Conservation (phyloP, 1,140 invertebrate species). For the Pogonus chalceus region DNA sequence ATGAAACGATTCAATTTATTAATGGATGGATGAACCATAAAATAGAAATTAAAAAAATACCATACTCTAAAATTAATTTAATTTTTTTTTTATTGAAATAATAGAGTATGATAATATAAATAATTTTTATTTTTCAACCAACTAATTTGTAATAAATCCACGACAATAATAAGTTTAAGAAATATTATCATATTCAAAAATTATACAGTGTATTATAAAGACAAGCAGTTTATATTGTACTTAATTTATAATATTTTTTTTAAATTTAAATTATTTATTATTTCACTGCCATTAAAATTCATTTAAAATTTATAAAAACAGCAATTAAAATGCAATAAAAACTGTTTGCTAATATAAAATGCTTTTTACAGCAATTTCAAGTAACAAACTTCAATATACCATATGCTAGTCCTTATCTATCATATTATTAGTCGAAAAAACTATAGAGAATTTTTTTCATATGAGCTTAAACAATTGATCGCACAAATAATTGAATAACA, state of each 20-base stretch:
- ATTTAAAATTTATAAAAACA: too few relatives aligned
- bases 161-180: slow-evolving; percentile 4
- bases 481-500: neutral
- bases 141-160: too few relatives aligned
- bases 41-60: too few relatives aligned
- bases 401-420: neutral
- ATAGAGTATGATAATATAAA: neutral
- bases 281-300: too few relatives aligned
- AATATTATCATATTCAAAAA: too few relatives aligned
- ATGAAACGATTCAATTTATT: too few relatives aligned
- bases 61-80: too few relatives aligned
- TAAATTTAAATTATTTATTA: too few relatives aligned
- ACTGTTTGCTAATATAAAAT: neutral
- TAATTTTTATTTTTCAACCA: neutral
- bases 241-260: too few relatives aligned
- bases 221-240: neutral
- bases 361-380: neutral
- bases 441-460: neutral
- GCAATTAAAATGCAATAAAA: neutral
- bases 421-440: neutral
- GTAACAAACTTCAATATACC: neutral
- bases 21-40: too few relatives aligned
- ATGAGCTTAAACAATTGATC: neutral
- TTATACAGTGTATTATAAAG: neutral
- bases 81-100: too few relatives aligned